Evolutionary conservation across 2,113 vertebrate species (phyloP), one percentile per base, ranked within the genome.

Genomic region (Dasyprocta punctata): DNA sequence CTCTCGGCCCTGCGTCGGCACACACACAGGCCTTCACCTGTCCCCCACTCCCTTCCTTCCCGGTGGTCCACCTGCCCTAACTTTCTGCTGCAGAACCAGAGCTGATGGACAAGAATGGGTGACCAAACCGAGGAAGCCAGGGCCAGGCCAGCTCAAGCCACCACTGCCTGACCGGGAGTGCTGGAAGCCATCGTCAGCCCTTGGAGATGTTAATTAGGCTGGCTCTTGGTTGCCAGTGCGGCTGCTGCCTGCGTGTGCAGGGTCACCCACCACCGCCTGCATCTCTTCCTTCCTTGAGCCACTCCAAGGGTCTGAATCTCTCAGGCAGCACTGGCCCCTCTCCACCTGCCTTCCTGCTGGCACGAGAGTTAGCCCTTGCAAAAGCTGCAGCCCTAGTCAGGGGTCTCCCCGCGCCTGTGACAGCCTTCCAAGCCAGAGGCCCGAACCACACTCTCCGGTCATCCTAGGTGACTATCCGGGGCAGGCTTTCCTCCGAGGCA

Each of bases 181-280:
- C 90, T 96, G 94, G 94, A 96, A 89, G 49, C 87, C 84, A 47
- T 96, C 85, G 85, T 86, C 41, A 38, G 94, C 97, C 95, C 96
- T 98, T 97, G 97, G 97, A 97, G 90, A 97, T 97, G 97, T 93
- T 97, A 97, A 97, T 98, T 28, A 97, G 92, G n/a, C 97, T 98
- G 96, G 92, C 54, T 92, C 95, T 83, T 73, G 86, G 82, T 86
- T 96, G 97, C 96, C 97, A 95, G 85, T 92, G 94, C 52, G 85
- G 95, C 63, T 95, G n/a, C n/a, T n/a, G n/a, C n/a, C n/a, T n/a
- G 82, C 75, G 28, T 94, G 65, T 90, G 90, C 69, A 83, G 86
- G 73, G 92, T 90, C 77, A 90, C 89, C 92, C 90, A 1, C 90
- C 88, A 69, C 24, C 38, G 87, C 94, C 87, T 96, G 98, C 97